Percentiles rank a stretch among this genome's conserved stretches.
Conservation (phyloP, 2,113 vertebrate genomes). For the Dasyurus viverrinus region DNA sequence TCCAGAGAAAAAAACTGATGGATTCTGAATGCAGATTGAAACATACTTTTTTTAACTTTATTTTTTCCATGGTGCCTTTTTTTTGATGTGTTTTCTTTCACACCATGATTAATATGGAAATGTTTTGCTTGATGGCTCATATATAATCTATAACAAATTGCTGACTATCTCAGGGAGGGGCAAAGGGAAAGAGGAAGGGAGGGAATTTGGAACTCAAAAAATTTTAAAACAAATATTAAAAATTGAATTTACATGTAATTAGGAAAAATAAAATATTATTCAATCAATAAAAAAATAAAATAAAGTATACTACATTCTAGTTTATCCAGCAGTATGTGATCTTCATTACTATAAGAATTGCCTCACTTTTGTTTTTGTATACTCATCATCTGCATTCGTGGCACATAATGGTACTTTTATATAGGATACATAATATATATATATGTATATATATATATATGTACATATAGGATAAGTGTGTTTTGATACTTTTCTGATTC, state of each 20-base stretch:
- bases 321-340: neutral
- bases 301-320: neutral
- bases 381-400: neutral
- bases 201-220: neutral
- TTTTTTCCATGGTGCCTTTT: too few relatives aligned
- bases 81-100: neutral
- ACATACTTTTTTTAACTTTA: neutral
- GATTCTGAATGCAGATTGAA: neutral
- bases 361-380: neutral
- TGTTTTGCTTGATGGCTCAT: neutral
- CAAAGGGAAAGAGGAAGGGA: neutral
- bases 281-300: neutral
- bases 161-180: neutral
- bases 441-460: too few relatives aligned
- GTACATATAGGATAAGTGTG: neutral
- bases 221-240: neutral
- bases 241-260: neutral
- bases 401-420: neutral
- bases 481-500: neutral
- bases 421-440: too few relatives aligned
- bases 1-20: neutral
- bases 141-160: neutral
- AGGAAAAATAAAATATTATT: neutral
- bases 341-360: neutral
- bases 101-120: neutral